Evolutionary conservation across 1,140 invertebrate genomes (phyloP).

Genomic region (Cataglyphis hispanica): DNA sequence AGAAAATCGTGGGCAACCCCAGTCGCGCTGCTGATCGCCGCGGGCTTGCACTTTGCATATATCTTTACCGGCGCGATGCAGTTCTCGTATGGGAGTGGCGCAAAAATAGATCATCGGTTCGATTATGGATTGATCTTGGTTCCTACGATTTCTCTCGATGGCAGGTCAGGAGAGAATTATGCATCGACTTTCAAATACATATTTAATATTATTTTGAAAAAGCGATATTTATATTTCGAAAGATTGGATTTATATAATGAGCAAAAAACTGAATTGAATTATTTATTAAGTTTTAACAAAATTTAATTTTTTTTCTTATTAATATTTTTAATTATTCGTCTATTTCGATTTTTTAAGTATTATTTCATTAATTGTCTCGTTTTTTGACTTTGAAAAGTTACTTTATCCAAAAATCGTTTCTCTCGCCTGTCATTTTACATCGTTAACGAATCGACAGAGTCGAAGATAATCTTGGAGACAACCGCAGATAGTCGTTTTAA

Average conservation of each 20-base stretch:
- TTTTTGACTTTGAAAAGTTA: neutral
- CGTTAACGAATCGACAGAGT: conserved; percentile 27
- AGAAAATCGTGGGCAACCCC: conserved; percentile 46
- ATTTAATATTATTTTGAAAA: neutral
- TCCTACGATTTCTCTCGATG: neutral
- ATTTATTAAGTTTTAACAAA: conserved; percentile 5
- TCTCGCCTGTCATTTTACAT: conserved; percentile 4
- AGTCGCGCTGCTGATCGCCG: conserved; percentile 52
- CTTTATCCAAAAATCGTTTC: neutral
- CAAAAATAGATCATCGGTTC: conserved; percentile 36
- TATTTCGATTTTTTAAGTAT: neutral
- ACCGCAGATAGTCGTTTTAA: conserved; percentile 49
- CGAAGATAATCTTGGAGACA: neutral
- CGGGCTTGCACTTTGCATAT: conserved; percentile 36
- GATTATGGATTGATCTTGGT: conserved; percentile 11
- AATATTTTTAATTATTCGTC: conserved; percentile 20
- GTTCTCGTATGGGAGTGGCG: conserved; percentile 29
- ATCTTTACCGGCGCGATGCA: conserved; percentile 21
- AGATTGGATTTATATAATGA: neutral
- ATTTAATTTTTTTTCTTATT: neutral
- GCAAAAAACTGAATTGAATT: neutral
- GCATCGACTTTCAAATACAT: neutral
- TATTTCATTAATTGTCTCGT: neutral
- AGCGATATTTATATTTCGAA: neutral
- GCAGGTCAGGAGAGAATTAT: neutral